Evolutionary conservation across 2,113 vertebrate genomes (phyloP), one percentile per base, ranked within the genome.

Genomic region (Zosterops hypoxanthus): DNA sequence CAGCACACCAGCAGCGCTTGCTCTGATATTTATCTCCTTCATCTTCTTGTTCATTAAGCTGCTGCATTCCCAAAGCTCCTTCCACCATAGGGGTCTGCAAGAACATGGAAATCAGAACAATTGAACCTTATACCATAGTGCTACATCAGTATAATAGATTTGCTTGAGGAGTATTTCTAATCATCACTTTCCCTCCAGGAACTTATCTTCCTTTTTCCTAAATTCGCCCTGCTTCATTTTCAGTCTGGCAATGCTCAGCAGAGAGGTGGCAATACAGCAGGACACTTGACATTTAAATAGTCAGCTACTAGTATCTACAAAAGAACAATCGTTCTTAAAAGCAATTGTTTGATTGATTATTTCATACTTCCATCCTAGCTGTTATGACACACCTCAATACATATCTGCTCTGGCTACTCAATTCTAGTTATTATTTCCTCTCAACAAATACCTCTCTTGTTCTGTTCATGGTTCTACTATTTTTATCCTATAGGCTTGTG

Each of bases 21-120:
- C 66, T 41, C 46, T 92, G 79, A 80, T 90, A 80, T 76, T 82
- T 92, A 73, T 96, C 46, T 88, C 59, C 46, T 80, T 93, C 44
- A n/a, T 93, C 36, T 90, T 72, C 49, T 26, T 78, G 80, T 71
- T 96, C 88, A 84, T 93, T 97, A 86, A 90, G 64, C 52, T 78
- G 39, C 75, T 90, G 41, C 77, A 46, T 85, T 86, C 33, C 63
- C 76, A 88, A 36, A 63, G 69, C 78, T 95, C 13, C 59, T 86
- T 94, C 90, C 90, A 83, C 93, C 14, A 2, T 9, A 73, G 92
- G 84, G 24, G 39, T 65, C 90, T 80, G 44, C 15, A 86, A 80
- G 75, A 92, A 69, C 71, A 60, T 24, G 29, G 47, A 61, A 85
- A 82, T 80, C 76, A 59, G 46, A 91, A 70, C 55, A 85, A 82